Percentiles rank a stretch among this genome's conserved stretches.
Conservation (phyloP, 2,113 vertebrate species). For the Paramormyrops kingsleyae region DNA sequence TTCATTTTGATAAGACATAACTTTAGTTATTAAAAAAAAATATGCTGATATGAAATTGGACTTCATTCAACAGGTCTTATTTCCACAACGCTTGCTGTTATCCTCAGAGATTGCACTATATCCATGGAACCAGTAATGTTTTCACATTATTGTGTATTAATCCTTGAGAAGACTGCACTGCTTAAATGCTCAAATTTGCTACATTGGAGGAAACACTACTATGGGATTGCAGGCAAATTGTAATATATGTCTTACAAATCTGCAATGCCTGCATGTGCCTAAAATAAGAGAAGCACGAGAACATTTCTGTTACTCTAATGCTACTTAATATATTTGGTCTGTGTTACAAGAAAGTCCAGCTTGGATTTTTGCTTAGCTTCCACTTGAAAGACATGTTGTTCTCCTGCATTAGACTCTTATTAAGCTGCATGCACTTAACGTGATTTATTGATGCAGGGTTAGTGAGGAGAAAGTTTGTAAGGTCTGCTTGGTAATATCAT, state of each 20-base stretch:
- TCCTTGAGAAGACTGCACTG: neutral
- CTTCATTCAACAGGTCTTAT: neutral
- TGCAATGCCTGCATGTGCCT: neutral
- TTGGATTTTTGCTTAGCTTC: neutral
- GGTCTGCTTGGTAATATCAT: slow-evolving; percentile 21
- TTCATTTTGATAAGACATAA: neutral
- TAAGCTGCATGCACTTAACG: neutral
- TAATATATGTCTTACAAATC: neutral
- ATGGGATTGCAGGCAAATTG: neutral
- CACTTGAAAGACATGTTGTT: neutral
- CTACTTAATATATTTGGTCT: neutral
- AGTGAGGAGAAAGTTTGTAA: neutral
- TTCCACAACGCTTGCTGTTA: neutral
- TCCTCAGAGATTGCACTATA: neutral
- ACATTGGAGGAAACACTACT: neutral
- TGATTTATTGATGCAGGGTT: neutral
- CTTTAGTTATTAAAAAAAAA: neutral
- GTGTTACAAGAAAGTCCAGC: neutral
- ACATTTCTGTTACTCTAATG: neutral
- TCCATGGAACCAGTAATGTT: neutral
- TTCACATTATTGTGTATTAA: neutral
- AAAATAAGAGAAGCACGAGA: neutral
- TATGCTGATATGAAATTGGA: neutral
- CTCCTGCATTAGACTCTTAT: neutral
- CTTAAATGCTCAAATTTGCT: neutral